Evolutionary conservation across 2,888 invertebrate genomes (phyloP).

Genomic region (Hirtodrosophila histrioides): DNA sequence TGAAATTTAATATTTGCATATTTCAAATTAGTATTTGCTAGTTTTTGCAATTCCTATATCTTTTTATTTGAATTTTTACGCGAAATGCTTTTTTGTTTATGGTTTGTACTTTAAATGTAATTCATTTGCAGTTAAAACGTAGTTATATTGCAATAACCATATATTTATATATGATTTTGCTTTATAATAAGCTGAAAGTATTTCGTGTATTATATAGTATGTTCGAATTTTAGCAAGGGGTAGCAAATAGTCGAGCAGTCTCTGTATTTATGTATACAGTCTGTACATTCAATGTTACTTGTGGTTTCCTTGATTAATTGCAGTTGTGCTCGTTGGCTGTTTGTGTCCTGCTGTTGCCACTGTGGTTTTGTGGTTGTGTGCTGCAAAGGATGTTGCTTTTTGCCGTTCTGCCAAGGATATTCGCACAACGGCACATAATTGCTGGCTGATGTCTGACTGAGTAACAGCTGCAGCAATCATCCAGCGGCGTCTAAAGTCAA

Average conservation of each 20-base stretch:
- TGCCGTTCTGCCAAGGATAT: conserved; percentile 47
- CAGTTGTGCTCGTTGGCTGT: conserved; percentile 17
- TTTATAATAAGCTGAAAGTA: no score
- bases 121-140: no score
- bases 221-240: not conserved
- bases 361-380: conserved; percentile 40
- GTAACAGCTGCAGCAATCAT: conserved; percentile 59
- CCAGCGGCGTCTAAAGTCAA: conserved; percentile 19
- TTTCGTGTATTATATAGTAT: no score
- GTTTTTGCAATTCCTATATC: no score
- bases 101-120: no score
- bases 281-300: not conserved
- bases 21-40: no score
- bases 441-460: conserved; percentile 28
- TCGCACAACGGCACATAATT: conserved; percentile 47
- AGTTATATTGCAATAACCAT: no score
- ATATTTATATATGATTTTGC: no score
- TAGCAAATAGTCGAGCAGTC: not conserved
- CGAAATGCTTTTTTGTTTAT: no score
- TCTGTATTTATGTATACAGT: not conserved
- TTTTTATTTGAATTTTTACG: no score
- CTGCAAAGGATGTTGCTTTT: conserved; percentile 30
- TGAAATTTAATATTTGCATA: no score
- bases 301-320: conserved; percentile 62
- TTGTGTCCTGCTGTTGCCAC: conserved; percentile 40